Evolutionary conservation across 1,140 invertebrate genomes (phyloP).

Genomic region (Brachystomella parvula): DNA sequence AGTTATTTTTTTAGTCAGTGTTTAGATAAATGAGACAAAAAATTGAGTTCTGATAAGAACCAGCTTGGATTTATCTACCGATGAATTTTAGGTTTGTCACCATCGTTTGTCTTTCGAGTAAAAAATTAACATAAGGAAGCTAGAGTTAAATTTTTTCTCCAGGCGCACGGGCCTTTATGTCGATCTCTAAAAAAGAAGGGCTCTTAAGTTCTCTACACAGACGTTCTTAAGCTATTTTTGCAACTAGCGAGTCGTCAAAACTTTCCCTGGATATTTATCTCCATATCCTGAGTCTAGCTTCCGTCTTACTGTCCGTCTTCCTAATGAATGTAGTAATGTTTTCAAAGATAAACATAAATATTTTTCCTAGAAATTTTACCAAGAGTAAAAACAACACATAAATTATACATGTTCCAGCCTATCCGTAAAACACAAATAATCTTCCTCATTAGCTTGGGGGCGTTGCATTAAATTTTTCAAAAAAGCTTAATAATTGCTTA

Average conservation of each 20-base stretch:
- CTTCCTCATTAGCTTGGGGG: background rate
- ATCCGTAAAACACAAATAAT: background rate
- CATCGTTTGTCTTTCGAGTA: too few relatives aligned
- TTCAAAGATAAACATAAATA: slow-evolving; percentile 35
- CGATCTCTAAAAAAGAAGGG: background rate
- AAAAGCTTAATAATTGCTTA: background rate
- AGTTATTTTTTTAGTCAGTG: too few relatives aligned
- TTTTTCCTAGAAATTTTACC: slow-evolving; percentile 22
- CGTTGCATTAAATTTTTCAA: background rate
- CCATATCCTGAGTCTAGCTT: background rate
- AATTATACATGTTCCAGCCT: slow-evolving; percentile 16
- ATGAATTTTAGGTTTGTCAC: too few relatives aligned
- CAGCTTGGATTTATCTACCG: too few relatives aligned
- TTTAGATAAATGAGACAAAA: too few relatives aligned
- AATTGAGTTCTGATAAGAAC: too few relatives aligned
- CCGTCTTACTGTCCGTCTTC: background rate
- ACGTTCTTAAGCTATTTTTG: background rate
- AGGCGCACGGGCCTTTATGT: background rate
- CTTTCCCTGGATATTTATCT: background rate
- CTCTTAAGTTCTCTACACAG: background rate
- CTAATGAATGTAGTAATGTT: slow-evolving; percentile 32
- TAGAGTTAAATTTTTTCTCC: background rate
- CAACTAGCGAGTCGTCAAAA: background rate
- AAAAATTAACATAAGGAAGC: too few relatives aligned
- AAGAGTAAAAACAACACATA: slow-evolving; percentile 32